Conservation (phyloP, 2,888 invertebrate genomes). For the Chalcis sispes region DNA sequence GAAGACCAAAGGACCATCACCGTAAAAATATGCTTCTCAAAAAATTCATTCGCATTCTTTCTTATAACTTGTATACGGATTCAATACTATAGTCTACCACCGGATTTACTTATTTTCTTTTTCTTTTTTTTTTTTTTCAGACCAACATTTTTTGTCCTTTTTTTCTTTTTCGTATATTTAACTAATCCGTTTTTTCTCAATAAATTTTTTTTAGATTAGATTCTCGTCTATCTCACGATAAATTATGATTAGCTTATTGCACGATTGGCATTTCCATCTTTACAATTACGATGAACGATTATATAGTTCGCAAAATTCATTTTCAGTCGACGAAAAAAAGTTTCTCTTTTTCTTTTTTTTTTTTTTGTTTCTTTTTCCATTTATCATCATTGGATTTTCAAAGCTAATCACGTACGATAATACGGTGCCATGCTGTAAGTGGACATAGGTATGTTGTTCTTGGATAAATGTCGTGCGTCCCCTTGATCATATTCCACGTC, state of each 20-base stretch:
- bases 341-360: not conserved
- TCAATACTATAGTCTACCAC: constrained; percentile 46
- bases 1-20: constrained; percentile 39
- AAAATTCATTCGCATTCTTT: constrained; percentile 15
- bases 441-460: constrained; percentile 84
- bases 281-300: not conserved
- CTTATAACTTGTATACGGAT: constrained; percentile 1
- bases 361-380: not conserved
- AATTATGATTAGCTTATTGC: constrained; percentile 38
- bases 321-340: constrained; percentile 1
- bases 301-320: not conserved
- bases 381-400: too few relatives aligned
- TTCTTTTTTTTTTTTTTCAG: not conserved
- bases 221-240: constrained; percentile 36
- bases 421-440: constrained; percentile 88
- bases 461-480: constrained; percentile 78
- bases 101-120: constrained; percentile 33
- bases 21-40: constrained; percentile 52
- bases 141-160: constrained; percentile 13
- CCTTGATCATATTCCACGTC: constrained; percentile 90
- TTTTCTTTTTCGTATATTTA: not conserved
- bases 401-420: constrained; percentile 77
- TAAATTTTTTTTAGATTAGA: constrained; percentile 4
- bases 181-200: not conserved
- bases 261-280: constrained; percentile 21